phyloP scores from a whole-genome alignment of 2,113 vertebrate genomes.

The Ramphastos sulfuratus region DNA sequence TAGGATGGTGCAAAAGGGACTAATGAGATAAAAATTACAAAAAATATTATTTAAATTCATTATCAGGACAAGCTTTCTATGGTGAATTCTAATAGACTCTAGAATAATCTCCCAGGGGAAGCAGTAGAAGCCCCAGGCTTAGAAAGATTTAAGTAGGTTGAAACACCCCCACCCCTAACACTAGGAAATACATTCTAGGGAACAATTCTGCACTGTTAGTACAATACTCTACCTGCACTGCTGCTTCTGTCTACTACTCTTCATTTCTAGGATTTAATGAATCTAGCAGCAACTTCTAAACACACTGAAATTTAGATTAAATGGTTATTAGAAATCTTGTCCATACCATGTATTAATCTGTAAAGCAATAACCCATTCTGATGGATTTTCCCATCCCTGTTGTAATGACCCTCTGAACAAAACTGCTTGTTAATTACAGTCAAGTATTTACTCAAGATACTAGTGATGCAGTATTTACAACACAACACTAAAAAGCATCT shows the following conservation, averaged over 20 bases:
- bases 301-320: not conserved
- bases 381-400: not conserved
- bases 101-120: slow-evolving; percentile 7
- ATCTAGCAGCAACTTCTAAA: not conserved
- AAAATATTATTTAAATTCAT: slow-evolving; percentile 20
- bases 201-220: not conserved
- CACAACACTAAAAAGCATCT: not conserved
- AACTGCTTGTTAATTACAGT: not conserved
- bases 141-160: slow-evolving; percentile 18
- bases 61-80: slow-evolving; percentile 27
- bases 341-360: not conserved
- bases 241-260: not conserved
- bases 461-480: not conserved
- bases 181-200: slow-evolving; percentile 5
- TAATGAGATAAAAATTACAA: slow-evolving; percentile 22
- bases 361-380: not conserved
- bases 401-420: not conserved
- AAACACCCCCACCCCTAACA: not conserved
- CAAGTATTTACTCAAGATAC: not conserved
- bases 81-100: not conserved
- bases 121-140: slow-evolving; percentile 20
- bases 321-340: not conserved
- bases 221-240: not conserved
- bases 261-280: slow-evolving; percentile 16
- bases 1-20: not conserved